Evolutionary conservation across 2,888 invertebrate species (phyloP).

Genomic region (Drosophila kambysellisi): DNA sequence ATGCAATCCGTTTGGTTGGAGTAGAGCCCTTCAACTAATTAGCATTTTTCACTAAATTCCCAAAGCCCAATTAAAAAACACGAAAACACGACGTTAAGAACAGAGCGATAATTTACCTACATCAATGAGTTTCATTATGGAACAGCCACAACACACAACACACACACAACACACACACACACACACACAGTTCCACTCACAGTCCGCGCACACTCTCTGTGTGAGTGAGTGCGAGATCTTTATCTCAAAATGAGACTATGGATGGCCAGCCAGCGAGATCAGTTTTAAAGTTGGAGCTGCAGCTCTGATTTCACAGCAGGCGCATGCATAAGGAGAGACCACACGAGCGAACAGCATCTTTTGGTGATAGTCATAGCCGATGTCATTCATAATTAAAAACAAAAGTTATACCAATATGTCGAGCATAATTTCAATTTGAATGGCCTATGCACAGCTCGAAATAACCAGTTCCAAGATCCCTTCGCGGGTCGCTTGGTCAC

Average conservation of each 20-base stretch:
- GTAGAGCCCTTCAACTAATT: constrained; percentile 79
- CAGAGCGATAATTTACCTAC: constrained; percentile 84
- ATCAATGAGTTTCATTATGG: constrained; percentile 83
- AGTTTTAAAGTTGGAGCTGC: constrained; percentile 17
- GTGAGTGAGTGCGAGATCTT: constrained; percentile 62
- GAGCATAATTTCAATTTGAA: constrained; percentile 81
- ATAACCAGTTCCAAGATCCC: constrained; percentile 24
- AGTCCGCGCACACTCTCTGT: neutral
- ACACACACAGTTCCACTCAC: constrained; percentile 12
- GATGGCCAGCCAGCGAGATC: constrained; percentile 29
- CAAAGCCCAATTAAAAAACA: constrained; percentile 84
- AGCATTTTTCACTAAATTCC: constrained; percentile 84
- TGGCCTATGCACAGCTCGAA: constrained; percentile 27
- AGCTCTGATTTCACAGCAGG: constrained; percentile 82
- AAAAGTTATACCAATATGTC: constrained; percentile 82
- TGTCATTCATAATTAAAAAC: constrained; percentile 82
- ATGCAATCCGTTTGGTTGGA: constrained; percentile 66
- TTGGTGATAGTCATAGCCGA: constrained; percentile 22
- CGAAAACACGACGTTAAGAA: constrained; percentile 82
- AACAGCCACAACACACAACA: constrained; percentile 41
- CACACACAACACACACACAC: constrained; percentile 22
- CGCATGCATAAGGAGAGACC: constrained; percentile 59
- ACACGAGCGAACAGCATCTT: constrained; percentile 54
- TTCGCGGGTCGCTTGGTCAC: constrained; percentile 28
- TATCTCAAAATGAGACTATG: constrained; percentile 74